A percentile compares a stretch with the other conserved stretches of the same genome.
Conservation (phyloP, 2,113 vertebrate species). For the Ranitomeya variabilis region DNA sequence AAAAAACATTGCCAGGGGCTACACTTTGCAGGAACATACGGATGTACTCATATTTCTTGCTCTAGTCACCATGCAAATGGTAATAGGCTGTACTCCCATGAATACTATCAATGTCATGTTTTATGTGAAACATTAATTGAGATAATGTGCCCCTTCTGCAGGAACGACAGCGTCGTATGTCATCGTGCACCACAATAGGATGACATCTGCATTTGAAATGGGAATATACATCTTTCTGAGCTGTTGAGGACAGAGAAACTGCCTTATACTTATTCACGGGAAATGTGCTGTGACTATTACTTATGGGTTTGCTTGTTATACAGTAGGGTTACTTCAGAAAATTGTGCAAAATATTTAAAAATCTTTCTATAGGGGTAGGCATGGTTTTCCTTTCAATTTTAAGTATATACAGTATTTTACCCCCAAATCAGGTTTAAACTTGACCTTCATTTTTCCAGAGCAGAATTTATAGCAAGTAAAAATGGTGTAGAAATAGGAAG, state of each 20-base stretch:
- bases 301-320: neutral
- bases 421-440: neutral
- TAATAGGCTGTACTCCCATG: constrained; percentile 74
- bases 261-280: neutral
- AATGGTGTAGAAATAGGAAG: no score
- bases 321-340: no score
- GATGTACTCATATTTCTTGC: constrained; percentile 73
- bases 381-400: neutral
- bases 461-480: no score
- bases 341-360: neutral
- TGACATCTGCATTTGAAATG: constrained; percentile 61
- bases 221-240: neutral
- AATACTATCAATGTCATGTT: constrained; percentile 72
- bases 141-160: constrained; percentile 70
- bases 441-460: neutral
- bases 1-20: constrained; percentile 76
- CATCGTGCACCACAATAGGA: constrained; percentile 66
- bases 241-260: neutral
- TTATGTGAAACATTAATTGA: constrained; percentile 74
- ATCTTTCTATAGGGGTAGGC: neutral
- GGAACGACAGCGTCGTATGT: constrained; percentile 64
- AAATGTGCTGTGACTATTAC: neutral
- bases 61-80: constrained; percentile 76
- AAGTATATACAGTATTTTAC: neutral
- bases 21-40: constrained; percentile 72